Evolutionary conservation across 2,888 invertebrate genomes (phyloP).

Genomic region (Dolichopus griseipennis): DNA sequence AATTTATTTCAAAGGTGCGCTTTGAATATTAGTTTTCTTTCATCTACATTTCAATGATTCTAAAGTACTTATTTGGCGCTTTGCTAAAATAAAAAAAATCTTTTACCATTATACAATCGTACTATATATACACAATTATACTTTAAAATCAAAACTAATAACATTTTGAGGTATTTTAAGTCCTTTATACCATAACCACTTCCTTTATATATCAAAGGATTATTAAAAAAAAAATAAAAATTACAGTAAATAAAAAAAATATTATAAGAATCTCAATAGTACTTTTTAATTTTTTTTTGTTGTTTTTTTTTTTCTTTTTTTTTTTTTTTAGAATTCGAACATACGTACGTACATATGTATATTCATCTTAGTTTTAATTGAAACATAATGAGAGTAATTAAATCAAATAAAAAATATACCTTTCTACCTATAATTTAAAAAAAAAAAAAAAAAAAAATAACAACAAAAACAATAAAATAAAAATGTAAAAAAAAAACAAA

Average conservation of each 20-base stretch:
- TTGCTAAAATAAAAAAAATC: constrained; percentile 4
- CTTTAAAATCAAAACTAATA: constrained; percentile 1
- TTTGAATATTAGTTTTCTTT: constrained; percentile 6
- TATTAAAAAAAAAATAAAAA: not conserved
- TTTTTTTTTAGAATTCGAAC: not conserved
- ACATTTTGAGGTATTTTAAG: constrained; percentile 3
- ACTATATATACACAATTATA: not conserved
- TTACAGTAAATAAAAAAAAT: not conserved
- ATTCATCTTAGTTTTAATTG: not conserved
- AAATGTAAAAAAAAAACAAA: too few relatives aligned
- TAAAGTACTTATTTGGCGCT: constrained; percentile 6
- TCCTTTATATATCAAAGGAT: not conserved
- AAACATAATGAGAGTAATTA: constrained; percentile 6
- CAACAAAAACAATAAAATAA: too few relatives aligned
- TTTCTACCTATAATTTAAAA: not conserved
- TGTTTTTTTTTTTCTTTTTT: not conserved
- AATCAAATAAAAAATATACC: not conserved
- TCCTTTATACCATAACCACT: not conserved
- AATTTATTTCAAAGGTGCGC: constrained; percentile 6
- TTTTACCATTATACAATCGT: not conserved
- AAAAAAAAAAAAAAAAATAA: too few relatives aligned
- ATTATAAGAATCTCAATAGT: not conserved
- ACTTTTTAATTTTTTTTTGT: not conserved
- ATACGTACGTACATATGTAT: not conserved
- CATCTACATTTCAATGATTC: constrained; percentile 3